Evolutionary conservation across 2,113 vertebrate species (phyloP), one percentile per base, ranked within the genome.

Genomic region (Antechinus flavipes): DNA sequence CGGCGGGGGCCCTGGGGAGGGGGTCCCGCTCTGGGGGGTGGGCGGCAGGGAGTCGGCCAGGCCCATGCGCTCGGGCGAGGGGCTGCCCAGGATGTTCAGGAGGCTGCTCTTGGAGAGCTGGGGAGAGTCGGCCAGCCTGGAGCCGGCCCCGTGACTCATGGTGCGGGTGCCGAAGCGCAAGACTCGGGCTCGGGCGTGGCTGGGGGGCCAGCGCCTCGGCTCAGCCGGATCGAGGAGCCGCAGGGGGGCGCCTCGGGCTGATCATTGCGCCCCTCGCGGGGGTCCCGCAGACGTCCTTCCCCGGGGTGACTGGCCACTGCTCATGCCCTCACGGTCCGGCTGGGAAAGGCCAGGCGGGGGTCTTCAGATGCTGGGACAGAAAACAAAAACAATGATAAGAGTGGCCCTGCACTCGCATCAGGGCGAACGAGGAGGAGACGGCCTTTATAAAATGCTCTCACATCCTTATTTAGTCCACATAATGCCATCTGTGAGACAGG

Each of bases 1-100:
- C 35, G 99, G 98, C 0, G 99, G 99, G 0, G 99, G 99, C 2
- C 99, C 99, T 0, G 99, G 99, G 0, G 99, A 99, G 1, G 99
- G 99, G 0, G 99, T 99, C 90, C 98, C 99, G 0, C 99, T 99
- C 16, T 99, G 98, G 0, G 99, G 99, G 52, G 99, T 99, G 1
- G 99, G 99, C 0, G 99, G 98, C 68, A 99, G 97, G 89, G 99
- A 99, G 98, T 99, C 99, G 0, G 98, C 98, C 0, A 99, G 99
- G 68, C 99, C 98, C 96, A 99, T 98, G 46, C 99, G 96, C 96
- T 99, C 99, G 0, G 99, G 98, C 22, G 98, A 98, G 9, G 99
- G 97, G 93, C 96, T 98, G 91, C 99, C 99, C 94, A 99, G 98
- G 97, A 99, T 99, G 91, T 99, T 99, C 92, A 99, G 98, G 10